These are phyloP conservation scores for Omphaloscelis lunosa DNA, from an alignment of 2,888 invertebrate genomes.

Conservation along the genomic window DNA sequence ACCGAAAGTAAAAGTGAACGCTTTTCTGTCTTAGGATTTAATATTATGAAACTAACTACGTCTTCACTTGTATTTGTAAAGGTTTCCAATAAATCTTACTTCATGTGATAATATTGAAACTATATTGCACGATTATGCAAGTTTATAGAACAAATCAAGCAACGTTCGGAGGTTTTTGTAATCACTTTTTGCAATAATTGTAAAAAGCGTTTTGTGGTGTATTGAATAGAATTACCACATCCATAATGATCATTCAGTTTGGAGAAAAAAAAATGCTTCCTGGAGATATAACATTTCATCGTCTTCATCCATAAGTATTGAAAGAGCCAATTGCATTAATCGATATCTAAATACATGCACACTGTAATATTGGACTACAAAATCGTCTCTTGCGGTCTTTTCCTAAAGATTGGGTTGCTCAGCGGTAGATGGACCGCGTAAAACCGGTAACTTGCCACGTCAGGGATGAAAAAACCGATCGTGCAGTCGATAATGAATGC, in stretches of 20 bases:
- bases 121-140: slow-evolving; percentile 45
- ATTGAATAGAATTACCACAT: not conserved
- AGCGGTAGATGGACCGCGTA: slow-evolving; percentile 42
- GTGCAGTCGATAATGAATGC: slow-evolving; percentile 56
- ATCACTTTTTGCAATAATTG: slow-evolving; percentile 36
- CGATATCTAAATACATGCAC: not conserved
- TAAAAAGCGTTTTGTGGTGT: slow-evolving; percentile 25
- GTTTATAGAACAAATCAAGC: slow-evolving; percentile 34
- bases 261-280: not conserved
- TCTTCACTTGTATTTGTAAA: slow-evolving; percentile 54
- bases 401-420: slow-evolving; percentile 38
- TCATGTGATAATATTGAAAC: slow-evolving; percentile 29
- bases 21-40: slow-evolving; percentile 78
- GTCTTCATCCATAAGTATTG: not conserved
- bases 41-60: slow-evolving; percentile 76
- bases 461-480: slow-evolving; percentile 64
- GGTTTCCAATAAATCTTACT: slow-evolving; percentile 48
- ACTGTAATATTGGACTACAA: not conserved
- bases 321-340: not conserved
- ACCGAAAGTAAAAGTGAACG: slow-evolving; percentile 88
- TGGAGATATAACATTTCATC: too few relatives aligned
- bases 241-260: not conserved
- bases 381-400: slow-evolving; percentile 23
- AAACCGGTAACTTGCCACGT: slow-evolving; percentile 62
- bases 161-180: slow-evolving; percentile 19